Evolutionary conservation across 2,888 invertebrate species (phyloP).

Genomic region (Lagria hirta): DNA sequence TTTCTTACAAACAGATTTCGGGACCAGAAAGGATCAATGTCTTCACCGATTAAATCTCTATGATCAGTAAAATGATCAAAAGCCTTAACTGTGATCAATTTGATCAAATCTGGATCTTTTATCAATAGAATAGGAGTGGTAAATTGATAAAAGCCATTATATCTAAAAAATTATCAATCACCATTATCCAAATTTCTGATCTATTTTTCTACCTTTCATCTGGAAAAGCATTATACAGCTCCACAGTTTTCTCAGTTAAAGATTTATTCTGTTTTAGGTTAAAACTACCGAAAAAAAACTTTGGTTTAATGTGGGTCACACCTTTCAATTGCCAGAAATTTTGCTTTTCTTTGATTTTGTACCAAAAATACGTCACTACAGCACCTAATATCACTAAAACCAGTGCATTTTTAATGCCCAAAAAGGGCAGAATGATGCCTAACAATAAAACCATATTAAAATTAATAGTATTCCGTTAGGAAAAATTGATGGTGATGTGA

Average conservation of each 20-base stretch:
- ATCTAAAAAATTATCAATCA: neutral
- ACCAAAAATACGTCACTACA: neutral
- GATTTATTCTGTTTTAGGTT: neutral
- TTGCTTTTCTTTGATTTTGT: neutral
- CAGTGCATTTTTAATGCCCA: too few relatives aligned
- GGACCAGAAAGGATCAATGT: slow-evolving; percentile 38
- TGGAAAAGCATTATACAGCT: neutral
- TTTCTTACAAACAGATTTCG: slow-evolving; percentile 4
- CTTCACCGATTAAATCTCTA: too few relatives aligned
- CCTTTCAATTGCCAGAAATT: neutral
- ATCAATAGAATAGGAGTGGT: neutral
- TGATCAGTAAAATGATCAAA: too few relatives aligned
- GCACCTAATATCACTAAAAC: neutral
- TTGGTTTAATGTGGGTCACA: neutral
- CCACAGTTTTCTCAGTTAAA: neutral
- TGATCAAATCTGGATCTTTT: slow-evolving; percentile 2
- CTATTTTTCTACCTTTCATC: neutral
- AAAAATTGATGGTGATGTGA: too few relatives aligned
- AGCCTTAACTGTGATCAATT: too few relatives aligned
- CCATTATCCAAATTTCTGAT: neutral
- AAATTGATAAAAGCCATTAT: neutral
- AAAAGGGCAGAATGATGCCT: too few relatives aligned
- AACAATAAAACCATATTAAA: too few relatives aligned
- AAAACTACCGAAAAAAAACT: neutral
- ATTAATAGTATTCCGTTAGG: too few relatives aligned